These are phyloP conservation scores for Hypocryptadius cinnamomeus DNA, from an alignment of 2,113 vertebrate species.

Conservation along the genomic window DNA sequence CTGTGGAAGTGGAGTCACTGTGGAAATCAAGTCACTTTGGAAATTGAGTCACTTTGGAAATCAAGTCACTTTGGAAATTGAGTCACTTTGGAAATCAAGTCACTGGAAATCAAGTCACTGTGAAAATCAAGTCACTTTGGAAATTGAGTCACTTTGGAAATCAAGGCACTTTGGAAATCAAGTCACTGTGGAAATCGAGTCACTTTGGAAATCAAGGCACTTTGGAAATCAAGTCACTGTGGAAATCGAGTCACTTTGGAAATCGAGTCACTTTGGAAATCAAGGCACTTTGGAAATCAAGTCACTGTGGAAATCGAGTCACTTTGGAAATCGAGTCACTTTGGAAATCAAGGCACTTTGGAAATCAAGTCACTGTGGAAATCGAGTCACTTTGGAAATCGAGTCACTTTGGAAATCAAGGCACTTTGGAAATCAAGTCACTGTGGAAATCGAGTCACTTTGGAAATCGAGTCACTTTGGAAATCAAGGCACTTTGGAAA, in stretches of 20 bases:
- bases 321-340: not conserved
- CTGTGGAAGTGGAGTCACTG: accelerated
- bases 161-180: accelerated
- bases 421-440: not conserved
- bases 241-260: accelerated
- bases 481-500: accelerated
- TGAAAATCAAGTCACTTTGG: not conserved
- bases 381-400: accelerated
- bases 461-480: not conserved
- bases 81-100: accelerated
- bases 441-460: not conserved
- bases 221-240: accelerated
- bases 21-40: too few species aligned
- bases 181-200: accelerated
- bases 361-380: not conserved
- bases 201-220: accelerated
- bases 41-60: accelerated
- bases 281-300: accelerated
- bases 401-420: not conserved
- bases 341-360: accelerated
- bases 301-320: accelerated
- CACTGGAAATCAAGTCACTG: not conserved
- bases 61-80: accelerated
- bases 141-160: not conserved
- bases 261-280: accelerated